Conservation (phyloP, 1,140 invertebrate genomes). For the Apis laboriosa region DNA sequence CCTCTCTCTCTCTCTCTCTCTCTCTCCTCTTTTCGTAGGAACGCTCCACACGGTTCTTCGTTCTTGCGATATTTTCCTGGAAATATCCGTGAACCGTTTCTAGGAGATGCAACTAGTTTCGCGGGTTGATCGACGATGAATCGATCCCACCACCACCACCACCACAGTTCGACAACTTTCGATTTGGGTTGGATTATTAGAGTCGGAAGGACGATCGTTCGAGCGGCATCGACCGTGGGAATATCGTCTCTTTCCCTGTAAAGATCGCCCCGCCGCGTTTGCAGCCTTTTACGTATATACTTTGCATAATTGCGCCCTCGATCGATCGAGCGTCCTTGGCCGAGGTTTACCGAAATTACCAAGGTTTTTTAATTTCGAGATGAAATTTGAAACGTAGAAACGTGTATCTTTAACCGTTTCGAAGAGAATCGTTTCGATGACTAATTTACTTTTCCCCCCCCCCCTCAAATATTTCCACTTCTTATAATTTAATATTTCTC, state of each 20-base stretch:
- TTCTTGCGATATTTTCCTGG: constrained; percentile 43
- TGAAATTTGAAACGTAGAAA: not conserved
- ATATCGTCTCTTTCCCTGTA: not conserved
- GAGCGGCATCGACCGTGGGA: constrained; percentile 34
- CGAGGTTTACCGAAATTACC: not conserved
- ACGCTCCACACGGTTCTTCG: not conserved
- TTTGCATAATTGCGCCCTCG: not conserved
- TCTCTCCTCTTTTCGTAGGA: constrained; percentile 9
- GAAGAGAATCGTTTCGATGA: not conserved
- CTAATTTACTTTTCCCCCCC: too few relatives aligned
- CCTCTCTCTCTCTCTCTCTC: too few relatives aligned
- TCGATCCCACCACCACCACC: not conserved
- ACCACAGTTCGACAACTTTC: not conserved
- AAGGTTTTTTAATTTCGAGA: not conserved
- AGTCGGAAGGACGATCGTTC: constrained; percentile 14
- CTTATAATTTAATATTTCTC: too few relatives aligned
- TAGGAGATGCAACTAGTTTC: constrained; percentile 18
- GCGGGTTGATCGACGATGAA: constrained; percentile 32
- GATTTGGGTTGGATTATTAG: constrained; percentile 19
- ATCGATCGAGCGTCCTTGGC: not conserved
- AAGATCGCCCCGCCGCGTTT: not conserved
- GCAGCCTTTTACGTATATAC: not conserved
- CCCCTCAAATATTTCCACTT: too few relatives aligned
- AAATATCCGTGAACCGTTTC: constrained; percentile 30
- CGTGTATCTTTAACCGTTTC: not conserved